A percentile compares a stretch with the other conserved stretches of the same genome.
phyloP scores from a whole-genome alignment of 1,140 invertebrate genomes.

The Drosophila miranda region DNA sequence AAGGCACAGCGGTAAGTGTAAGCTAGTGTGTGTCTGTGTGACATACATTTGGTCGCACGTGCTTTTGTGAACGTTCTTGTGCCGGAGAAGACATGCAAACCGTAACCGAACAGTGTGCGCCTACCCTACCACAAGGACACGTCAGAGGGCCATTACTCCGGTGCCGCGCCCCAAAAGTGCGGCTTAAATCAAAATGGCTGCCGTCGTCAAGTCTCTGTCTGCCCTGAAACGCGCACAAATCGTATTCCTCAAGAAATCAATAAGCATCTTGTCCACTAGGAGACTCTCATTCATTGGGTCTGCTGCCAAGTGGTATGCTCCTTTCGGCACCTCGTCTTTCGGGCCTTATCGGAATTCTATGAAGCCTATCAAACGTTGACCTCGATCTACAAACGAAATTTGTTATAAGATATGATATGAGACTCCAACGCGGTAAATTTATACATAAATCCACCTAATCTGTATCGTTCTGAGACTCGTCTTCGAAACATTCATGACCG shows the following conservation, averaged over 20 bases:
- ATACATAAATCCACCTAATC: no score
- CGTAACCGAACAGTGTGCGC: slow-evolving; percentile 22
- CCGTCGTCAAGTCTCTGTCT: slow-evolving; percentile 30
- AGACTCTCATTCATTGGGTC: no score
- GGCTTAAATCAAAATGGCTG: slow-evolving; percentile 37
- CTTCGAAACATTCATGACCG: not conserved
- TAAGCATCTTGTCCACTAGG: slow-evolving; percentile 2
- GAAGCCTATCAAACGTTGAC: slow-evolving; percentile 11
- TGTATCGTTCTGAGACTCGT: no score
- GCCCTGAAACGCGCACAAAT: slow-evolving; percentile 8
- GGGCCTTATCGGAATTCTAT: slow-evolving; percentile 9
- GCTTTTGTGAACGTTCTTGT: slow-evolving; percentile 32
- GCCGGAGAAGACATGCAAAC: slow-evolving; percentile 30
- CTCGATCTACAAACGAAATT: no score
- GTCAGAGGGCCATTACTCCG: slow-evolving; percentile 28
- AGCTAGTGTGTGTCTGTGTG: slow-evolving; percentile 17
- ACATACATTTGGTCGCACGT: slow-evolving; percentile 66
- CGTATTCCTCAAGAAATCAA: slow-evolving; percentile 33
- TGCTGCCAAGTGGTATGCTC: no score
- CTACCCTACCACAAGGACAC: slow-evolving; percentile 38
- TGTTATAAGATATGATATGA: no score
- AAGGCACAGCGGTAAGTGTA: slow-evolving; percentile 73
- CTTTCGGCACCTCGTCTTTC: no score
- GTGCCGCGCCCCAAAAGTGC: slow-evolving; percentile 46
- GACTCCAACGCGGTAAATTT: no score